These are phyloP conservation scores for Labeo rohita DNA, from an alignment of 2,113 vertebrate genomes.

Conservation along the genomic window DNA sequence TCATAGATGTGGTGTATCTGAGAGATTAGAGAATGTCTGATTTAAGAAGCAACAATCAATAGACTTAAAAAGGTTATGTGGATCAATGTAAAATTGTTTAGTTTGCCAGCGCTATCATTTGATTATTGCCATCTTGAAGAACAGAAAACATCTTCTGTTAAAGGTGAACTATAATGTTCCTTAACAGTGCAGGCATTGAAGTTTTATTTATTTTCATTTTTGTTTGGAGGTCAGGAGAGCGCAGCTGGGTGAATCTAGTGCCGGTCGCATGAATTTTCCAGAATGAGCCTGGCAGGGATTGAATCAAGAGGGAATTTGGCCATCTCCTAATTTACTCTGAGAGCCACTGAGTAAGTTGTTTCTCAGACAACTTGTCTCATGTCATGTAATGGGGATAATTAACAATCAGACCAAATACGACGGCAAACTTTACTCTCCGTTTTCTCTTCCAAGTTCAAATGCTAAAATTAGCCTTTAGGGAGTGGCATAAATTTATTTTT, in stretches of 20 bases:
- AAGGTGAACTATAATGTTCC: constrained; percentile 58
- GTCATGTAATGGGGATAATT: constrained; percentile 17
- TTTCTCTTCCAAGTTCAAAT: constrained; percentile 3
- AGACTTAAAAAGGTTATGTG: constrained; percentile 75
- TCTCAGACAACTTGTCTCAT: constrained; percentile 14
- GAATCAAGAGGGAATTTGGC: constrained; percentile 11
- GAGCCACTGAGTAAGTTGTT: not conserved
- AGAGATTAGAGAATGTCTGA: constrained; percentile 64
- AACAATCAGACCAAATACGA: constrained; percentile 24
- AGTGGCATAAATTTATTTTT: constrained; percentile 2
- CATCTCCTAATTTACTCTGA: constrained; percentile 10
- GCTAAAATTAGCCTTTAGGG: constrained; percentile 30
- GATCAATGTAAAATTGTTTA: constrained; percentile 80
- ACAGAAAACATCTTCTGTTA: constrained; percentile 73
- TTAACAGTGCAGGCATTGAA: not conserved
- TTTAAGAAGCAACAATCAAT: constrained; percentile 74
- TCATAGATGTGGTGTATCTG: constrained; percentile 17
- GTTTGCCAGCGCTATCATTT: constrained; percentile 73
- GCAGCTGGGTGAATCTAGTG: not conserved
- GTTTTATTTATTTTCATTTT: not conserved
- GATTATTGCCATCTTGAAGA: constrained; percentile 78
- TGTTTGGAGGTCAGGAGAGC: constrained; percentile 3
- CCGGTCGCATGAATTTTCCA: not conserved
- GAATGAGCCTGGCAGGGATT: not conserved
- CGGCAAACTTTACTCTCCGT: constrained; percentile 7